Conservation (phyloP, 2,888 invertebrate genomes). For the Drosophila seclusa region DNA sequence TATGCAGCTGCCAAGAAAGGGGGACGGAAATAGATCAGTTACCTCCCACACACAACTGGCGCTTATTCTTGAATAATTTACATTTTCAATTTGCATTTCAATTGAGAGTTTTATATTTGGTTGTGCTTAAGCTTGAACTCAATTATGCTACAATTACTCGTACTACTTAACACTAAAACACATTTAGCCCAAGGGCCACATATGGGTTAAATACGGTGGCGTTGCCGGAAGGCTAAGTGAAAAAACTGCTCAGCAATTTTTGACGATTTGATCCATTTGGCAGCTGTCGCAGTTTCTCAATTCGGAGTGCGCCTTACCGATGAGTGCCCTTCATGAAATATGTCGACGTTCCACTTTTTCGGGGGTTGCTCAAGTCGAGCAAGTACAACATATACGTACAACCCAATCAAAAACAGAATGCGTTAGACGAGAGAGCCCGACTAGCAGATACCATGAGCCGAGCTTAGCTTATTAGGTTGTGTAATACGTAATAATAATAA, state of each 20-base stretch:
- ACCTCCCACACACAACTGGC: conserved; percentile 15
- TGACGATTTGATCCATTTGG: conserved; percentile 46
- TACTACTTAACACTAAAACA: conserved; percentile 7
- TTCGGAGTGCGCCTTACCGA: conserved; percentile 41
- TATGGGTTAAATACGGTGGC: conserved; percentile 67
- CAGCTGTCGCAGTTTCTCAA: conserved; percentile 69
- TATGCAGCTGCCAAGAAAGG: conserved; percentile 12
- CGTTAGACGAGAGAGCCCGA: background rate
- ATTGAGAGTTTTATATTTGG: conserved; percentile 27
- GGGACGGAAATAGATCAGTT: conserved; percentile 19
- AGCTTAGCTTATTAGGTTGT: background rate
- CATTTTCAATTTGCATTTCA: conserved; percentile 73
- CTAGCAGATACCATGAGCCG: background rate
- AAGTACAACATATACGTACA: conserved; percentile 7
- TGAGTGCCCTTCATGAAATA: conserved; percentile 69
- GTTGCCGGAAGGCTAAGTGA: conserved; percentile 38
- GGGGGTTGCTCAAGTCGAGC: conserved; percentile 44
- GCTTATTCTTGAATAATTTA: conserved; percentile 45
- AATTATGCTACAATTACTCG: conserved; percentile 69
- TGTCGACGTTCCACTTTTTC: conserved; percentile 33
- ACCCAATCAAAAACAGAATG: background rate
- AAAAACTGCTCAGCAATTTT: conserved; percentile 41
- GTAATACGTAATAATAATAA: background rate
- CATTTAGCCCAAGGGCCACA: conserved; percentile 31
- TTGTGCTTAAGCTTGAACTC: conserved; percentile 58